Base-by-base conservation (phyloP, 2,888 invertebrate species). In the Lamellibrachia satsuma region DNA sequence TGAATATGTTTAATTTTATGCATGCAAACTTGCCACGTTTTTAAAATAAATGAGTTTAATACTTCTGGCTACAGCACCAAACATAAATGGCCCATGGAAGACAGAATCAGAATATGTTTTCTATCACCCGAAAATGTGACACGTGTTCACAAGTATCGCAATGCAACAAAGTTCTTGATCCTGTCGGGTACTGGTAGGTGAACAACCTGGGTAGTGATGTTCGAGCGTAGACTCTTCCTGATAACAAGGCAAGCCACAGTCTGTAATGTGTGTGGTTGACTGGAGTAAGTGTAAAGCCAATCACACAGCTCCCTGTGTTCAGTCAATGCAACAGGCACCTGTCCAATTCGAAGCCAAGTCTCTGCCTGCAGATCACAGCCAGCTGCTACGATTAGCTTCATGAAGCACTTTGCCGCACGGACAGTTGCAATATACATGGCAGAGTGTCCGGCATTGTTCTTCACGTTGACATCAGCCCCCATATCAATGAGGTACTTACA, bases 341-440 rank as follows among this genome's bases (percentile, higher is more conserved):
- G 75, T 3, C 75, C 75, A 15, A 75, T 3, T 75, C 75, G 75
- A 75, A 75, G 22, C 95, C 95, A 95, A 1, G 93, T 90, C 92
- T 95, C 95, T 60, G 52, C 39, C 90, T 94, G 94, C 2, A 95
- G 93, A 91, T 95, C 94, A 91, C 95, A 95, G 4, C 95, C 95
- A 11, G 94, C 94, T 52, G 94, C 93, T 39, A 95, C 92, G 52
- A 96, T 94, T 52, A 95, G 90, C 8, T 93, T 90, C 8, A 95
- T 93, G 52, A 95, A 94, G 52, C 94, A 92, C 52, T 93, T 92
- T 55, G 94, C 94, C 27, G 94, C 94, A 15, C 95, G 93, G n/a
- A 95, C 92, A 9, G 95, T 94, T 7, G 95, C 95, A 22, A 95
- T 93, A 91, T 95, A 95, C 75, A 95, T 94, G 7, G 95, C 94